Base-by-base conservation (phyloP, 2,888 invertebrate genomes). In the Sipunculus nudus region DNA sequence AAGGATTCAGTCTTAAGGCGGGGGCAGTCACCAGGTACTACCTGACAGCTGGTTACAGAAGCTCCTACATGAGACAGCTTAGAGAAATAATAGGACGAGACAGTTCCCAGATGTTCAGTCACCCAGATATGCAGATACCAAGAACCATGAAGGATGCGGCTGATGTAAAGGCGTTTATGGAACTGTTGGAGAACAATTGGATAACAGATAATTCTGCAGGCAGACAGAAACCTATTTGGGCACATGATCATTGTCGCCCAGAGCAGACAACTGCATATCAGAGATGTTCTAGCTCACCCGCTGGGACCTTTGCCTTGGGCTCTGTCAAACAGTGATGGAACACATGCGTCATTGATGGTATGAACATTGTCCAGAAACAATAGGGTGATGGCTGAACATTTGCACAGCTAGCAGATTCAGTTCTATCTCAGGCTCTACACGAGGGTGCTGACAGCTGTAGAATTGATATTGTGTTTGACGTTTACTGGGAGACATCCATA, bases 21-120 rank as follows among this genome's bases (percentile, higher is more conserved):
- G 53, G 62, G 21, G 64, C 67, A 25, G 53, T 68, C 3, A 50
- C 29, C 23, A 29, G 55, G 25, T 67, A 67, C 39, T 59, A 64
- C 41, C 41, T 70, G 16, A 67, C 59, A 38, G 66, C 68, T 21
- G 62, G 67, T 25, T 52, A 61, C 32, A 48, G 65, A 47, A 35
- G 45, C 8, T 19, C 46, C 21, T 52, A 8, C 40, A 41, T 64
- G 2, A 45, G 57, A 43, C 13, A 55, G 6, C 41, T 64, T 13
- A 26, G 59, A 21, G 28, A 45, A 2, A 29, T 52, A 47, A 26
- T 49, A 8, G 31, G 23, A 21, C 16, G 35, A 21, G 19, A 47
- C 13, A 21, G 4, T 2, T 25, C 40, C n/a, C n/a, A n/a, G 3
- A 41, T 19, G 2, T 4, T 60, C 25, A 26, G 54, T 13, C 45